These are phyloP conservation scores for Sorex maritimensis DNA, from an alignment of 2,797 vertebrate genomes.

Conservation along the genomic window DNA sequence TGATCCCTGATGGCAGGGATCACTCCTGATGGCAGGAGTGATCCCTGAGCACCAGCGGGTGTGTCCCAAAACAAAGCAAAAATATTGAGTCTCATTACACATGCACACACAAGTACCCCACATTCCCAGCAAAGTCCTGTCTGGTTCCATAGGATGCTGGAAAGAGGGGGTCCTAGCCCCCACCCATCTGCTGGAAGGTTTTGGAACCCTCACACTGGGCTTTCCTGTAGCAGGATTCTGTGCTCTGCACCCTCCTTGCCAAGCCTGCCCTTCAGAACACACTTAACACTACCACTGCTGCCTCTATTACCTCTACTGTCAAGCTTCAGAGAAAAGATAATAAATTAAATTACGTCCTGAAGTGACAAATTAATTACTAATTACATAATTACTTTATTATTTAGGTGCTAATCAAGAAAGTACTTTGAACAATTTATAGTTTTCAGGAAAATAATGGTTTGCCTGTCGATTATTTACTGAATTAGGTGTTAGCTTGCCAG, in stretches of 20 bases:
- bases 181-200: neutral
- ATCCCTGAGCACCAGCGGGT: too few relatives aligned
- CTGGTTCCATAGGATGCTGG: too few relatives aligned
- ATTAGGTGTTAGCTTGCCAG: constrained; percentile 83
- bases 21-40: too few relatives aligned
- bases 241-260: neutral
- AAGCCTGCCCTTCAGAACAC: constrained; percentile 2
- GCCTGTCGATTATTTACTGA: constrained; percentile 86
- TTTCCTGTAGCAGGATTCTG: neutral
- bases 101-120: neutral
- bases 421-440: constrained; percentile 87
- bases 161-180: neutral
- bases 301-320: constrained; percentile 70
- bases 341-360: constrained; percentile 85
- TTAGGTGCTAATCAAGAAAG: constrained; percentile 88
- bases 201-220: neutral
- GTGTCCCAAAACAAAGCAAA: too few relatives aligned
- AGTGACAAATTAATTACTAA: constrained; percentile 87
- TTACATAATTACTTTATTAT: constrained; percentile 89
- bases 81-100: neutral
- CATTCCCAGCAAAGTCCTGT: neutral
- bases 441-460: constrained; percentile 90
- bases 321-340: constrained; percentile 84
- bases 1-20: too few relatives aligned
- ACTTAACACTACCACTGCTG: neutral